Base-by-base conservation (phyloP, 2,113 vertebrate genomes). In the Redunca redunca region DNA sequence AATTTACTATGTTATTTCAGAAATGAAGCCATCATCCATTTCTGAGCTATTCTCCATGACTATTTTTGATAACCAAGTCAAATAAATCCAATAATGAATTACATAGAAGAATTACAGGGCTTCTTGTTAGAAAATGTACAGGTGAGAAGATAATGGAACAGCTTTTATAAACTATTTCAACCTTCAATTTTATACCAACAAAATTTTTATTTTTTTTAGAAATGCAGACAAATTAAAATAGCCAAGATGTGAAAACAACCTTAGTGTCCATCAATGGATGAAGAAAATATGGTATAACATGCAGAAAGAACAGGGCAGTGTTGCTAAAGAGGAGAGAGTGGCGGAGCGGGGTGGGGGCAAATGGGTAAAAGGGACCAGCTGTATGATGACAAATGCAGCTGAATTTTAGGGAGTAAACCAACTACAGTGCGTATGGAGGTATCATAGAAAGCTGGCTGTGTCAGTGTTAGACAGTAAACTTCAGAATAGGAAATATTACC, bases 401-500 rank as follows among this genome's bases (percentile, higher is more conserved):
- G 52, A 33, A 21, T 52, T 81, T 21, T 21, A 11, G 30, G 16
- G 17, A 33, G 16, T 33, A 50, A 33, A 2, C 78, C 48, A 50
- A 81, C 48, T 81, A 1, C 21, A 81, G 78, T 52, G 28, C 30
- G n/a, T 52, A 81, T 6, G 48, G 78, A 96, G 77, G 25, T 74
- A 43, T 74, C 67, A 40, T 26, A 74, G 83, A 93, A 83, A 33
- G 36, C 55, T 77, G 8, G 30, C 25, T 92, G 30, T 86, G 89
- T 33, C 58, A 86, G 53, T 81, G 74, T 33, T 80, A 62, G 48
- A 52, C 19, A 87, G 74, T 80, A 86, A 30, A 78, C 9, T 78
- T 96, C 36, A 94, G n/a, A 57, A 53, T 43, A 71, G 50, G 89
- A 94, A 96, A 64, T n/a, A 64, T 33, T 57, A 83, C 48, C 55